phyloP scores from a whole-genome alignment of 2,113 vertebrate genomes.

The Bettongia penicillata region DNA sequence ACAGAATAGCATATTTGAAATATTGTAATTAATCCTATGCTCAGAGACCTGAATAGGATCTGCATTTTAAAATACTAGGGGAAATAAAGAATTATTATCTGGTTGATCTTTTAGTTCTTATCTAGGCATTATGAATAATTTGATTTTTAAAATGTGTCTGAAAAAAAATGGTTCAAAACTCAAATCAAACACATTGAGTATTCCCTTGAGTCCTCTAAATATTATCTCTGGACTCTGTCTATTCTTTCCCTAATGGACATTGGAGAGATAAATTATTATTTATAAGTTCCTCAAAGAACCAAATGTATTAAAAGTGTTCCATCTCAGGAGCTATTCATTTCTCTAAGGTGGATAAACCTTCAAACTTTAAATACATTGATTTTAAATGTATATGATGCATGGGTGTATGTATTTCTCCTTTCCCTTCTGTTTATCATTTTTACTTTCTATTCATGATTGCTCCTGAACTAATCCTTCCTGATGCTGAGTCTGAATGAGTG shows the following conservation, averaged over 20 bases:
- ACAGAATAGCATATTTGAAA: not conserved
- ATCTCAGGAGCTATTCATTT: constrained; percentile 17
- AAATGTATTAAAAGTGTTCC: constrained; percentile 35
- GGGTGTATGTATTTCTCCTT: not conserved
- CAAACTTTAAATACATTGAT: not conserved
- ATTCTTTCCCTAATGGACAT: not conserved
- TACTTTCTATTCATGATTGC: constrained; percentile 12
- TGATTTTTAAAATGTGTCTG: constrained; percentile 19
- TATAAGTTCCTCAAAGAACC: not conserved
- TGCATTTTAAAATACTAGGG: not conserved
- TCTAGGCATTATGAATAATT: constrained; percentile 17
- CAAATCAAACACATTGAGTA: constrained; percentile 41
- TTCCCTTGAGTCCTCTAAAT: constrained; percentile 29
- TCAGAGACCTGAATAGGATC: not conserved
- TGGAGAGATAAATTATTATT: not conserved
- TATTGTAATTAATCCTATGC: not conserved
- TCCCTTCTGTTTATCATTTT: constrained; percentile 1
- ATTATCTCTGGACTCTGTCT: not conserved
- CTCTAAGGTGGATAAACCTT: constrained; percentile 5
- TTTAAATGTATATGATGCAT: not conserved
- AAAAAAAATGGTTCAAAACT: constrained; percentile 41
- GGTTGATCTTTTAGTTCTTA: not conserved
- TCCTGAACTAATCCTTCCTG: not conserved
- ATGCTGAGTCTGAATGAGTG: not conserved
- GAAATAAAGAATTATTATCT: not conserved